phyloP scores from a whole-genome alignment of 2,797 vertebrate species.

The Trichosurus vulpecula region DNA sequence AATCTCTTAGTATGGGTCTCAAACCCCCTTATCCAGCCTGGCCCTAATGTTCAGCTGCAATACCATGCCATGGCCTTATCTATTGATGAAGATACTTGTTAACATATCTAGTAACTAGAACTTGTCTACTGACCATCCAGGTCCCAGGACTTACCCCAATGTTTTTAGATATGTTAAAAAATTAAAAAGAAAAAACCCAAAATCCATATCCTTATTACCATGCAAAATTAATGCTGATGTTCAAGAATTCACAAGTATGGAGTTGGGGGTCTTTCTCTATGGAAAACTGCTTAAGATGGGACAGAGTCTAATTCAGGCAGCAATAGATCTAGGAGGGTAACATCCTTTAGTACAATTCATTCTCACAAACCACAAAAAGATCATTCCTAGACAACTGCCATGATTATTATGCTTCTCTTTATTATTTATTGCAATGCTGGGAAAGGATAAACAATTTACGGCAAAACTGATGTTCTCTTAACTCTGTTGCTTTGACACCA shows the following conservation, averaged over 20 bases:
- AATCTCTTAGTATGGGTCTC: background rate
- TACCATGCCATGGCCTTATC: background rate
- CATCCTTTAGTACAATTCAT: background rate
- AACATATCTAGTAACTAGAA: background rate
- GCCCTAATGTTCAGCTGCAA: background rate
- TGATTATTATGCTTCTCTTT: constrained; percentile 47
- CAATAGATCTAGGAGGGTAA: background rate
- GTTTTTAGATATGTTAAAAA: background rate
- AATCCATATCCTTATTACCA: background rate
- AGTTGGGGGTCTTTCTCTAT: background rate
- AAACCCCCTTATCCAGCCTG: background rate
- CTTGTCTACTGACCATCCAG: background rate
- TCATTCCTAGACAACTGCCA: background rate
- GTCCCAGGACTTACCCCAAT: background rate
- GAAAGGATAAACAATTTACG: constrained; percentile 50
- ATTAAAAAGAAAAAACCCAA: background rate
- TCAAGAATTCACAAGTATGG: background rate
- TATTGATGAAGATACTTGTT: background rate
- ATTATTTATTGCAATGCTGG: constrained; percentile 71
- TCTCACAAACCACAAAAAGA: constrained; percentile 39
- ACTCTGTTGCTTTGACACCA: constrained; percentile 50
- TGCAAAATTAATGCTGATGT: background rate
- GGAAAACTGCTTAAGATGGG: background rate
- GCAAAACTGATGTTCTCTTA: constrained; percentile 50
- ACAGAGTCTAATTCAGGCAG: background rate